Evolutionary conservation across 2,113 vertebrate genomes (phyloP).

Genomic region (Leucoraja erinaceus): DNA sequence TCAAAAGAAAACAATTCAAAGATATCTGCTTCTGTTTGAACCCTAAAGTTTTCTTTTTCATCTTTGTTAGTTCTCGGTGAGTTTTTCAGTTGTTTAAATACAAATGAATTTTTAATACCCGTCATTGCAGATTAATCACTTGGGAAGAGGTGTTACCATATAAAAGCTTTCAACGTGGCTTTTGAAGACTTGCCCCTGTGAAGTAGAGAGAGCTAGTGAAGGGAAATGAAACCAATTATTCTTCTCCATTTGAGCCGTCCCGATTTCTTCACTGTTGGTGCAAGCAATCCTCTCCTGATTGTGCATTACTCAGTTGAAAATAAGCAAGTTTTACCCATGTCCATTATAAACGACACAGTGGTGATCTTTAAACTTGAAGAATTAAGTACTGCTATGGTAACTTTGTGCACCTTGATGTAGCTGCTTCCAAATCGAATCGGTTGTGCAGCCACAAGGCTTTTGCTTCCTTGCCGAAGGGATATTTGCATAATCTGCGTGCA

Average conservation of each 20-base stretch:
- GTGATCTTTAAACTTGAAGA: not conserved
- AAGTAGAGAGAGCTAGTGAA: not conserved
- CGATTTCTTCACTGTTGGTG: not conserved
- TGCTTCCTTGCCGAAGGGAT: no score
- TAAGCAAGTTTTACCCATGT: not conserved
- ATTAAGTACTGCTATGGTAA: not conserved
- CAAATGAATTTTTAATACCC: not conserved
- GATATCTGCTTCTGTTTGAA: not conserved
- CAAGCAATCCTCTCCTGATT: not conserved
- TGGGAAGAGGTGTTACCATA: not conserved
- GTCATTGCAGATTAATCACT: not conserved
- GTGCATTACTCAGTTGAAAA: not conserved
- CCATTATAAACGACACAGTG: not conserved
- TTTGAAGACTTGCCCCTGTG: not conserved
- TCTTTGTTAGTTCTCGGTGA: not conserved
- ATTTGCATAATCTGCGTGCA: not conserved
- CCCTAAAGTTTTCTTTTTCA: not conserved
- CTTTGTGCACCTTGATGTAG: not conserved
- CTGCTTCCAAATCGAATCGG: not conserved
- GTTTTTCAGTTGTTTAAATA: not conserved
- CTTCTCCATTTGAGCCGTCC: not conserved
- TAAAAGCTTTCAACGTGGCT: not conserved
- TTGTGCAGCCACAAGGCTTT: not conserved
- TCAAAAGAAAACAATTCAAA: not conserved
- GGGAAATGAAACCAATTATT: not conserved